Conservation (phyloP, 23 tunicate genomes). For the Oikopleura dioica region DNA sequence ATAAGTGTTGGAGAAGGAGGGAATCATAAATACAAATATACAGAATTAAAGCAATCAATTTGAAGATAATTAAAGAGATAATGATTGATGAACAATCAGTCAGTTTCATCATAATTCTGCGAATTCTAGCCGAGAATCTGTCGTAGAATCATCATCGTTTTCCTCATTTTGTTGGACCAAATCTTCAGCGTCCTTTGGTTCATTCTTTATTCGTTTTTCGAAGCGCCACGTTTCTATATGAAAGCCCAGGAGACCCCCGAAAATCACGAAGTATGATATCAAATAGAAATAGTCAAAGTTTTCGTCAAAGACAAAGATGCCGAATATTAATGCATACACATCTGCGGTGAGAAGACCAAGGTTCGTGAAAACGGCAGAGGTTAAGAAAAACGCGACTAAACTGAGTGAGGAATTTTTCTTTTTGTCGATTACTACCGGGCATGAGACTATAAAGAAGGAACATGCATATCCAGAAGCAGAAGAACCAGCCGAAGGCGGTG, state of each 20-base stretch:
- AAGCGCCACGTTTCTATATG: neutral
- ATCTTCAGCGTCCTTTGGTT: too few relatives aligned
- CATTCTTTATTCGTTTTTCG: neutral
- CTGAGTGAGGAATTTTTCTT: too few relatives aligned
- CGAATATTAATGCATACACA: neutral
- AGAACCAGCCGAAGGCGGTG: neutral
- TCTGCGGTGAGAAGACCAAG: neutral
- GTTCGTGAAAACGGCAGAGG: neutral
- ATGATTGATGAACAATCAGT: too few relatives aligned
- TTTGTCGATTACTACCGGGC: too few relatives aligned
- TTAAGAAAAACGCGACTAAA: neutral
- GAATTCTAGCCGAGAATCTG: too few relatives aligned
- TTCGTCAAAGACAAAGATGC: neutral
- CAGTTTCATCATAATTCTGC: too few relatives aligned
- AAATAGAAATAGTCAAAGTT: neutral
- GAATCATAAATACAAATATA: too few relatives aligned
- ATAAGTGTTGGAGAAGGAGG: too few relatives aligned
- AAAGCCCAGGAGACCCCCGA: neutral
- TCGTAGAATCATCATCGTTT: too few relatives aligned
- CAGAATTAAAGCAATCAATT: too few relatives aligned
- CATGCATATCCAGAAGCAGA: neutral
- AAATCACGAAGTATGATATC: neutral
- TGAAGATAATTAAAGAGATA: too few relatives aligned
- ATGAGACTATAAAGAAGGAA: neutral
- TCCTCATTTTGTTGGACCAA: too few relatives aligned